Conservation (phyloP, 2,113 vertebrate species). For the Gobius niger region DNA sequence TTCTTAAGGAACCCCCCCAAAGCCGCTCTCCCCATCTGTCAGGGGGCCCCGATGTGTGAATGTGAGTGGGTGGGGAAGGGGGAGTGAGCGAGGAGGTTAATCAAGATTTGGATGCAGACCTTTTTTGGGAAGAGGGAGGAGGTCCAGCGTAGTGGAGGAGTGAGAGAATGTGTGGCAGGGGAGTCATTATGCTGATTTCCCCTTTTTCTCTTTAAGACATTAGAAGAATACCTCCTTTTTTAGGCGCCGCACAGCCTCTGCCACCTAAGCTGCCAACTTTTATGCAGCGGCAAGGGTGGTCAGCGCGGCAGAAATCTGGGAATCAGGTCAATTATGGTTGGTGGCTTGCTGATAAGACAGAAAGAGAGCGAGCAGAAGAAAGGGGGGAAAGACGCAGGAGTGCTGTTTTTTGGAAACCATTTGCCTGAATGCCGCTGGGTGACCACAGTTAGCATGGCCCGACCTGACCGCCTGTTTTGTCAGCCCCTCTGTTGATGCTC, state of each 20-base stretch:
- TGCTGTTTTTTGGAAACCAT: constrained; percentile 63
- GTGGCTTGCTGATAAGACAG: constrained; percentile 76
- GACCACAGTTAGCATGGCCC: constrained; percentile 46
- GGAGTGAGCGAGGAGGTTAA: constrained; percentile 76
- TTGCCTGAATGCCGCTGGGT: constrained; percentile 55
- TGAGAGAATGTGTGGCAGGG: constrained; percentile 77
- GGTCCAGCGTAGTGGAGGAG: constrained; percentile 35
- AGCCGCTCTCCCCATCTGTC: constrained; percentile 84
- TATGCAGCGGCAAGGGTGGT: constrained; percentile 76
- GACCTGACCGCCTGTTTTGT: constrained; percentile 64
- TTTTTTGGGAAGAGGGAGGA: constrained; percentile 59
- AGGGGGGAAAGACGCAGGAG: constrained; percentile 62
- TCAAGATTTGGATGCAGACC: constrained; percentile 77
- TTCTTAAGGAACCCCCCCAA: constrained; percentile 74
- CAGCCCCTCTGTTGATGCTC: constrained; percentile 66
- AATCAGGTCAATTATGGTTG: constrained; percentile 84
- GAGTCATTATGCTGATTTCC: constrained; percentile 85
- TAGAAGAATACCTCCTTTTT: constrained; percentile 78
- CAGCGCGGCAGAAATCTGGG: constrained; percentile 79
- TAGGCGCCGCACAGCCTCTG: constrained; percentile 68
- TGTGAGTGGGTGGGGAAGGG: constrained; percentile 77
- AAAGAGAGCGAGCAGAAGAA: constrained; percentile 50
- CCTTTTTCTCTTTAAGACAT: constrained; percentile 77
- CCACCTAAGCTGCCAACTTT: constrained; percentile 82
- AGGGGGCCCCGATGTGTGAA: constrained; percentile 78